These are phyloP conservation scores for Coccyzus lansbergi DNA, from an alignment of 2,797 vertebrate species.

Conservation along the genomic window DNA sequence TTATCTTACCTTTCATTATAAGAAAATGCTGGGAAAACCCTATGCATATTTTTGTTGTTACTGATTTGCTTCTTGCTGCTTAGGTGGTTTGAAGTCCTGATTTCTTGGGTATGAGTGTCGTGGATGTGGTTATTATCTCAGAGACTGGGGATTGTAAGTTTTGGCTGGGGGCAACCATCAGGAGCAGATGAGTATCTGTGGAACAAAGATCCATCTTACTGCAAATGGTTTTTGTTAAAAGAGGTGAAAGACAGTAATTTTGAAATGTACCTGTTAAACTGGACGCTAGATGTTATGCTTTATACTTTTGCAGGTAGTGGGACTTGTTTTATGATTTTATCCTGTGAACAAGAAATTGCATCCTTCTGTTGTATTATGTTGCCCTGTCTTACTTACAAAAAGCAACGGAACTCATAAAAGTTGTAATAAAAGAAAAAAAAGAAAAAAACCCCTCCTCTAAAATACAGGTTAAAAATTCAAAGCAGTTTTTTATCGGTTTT, in stretches of 20 bases:
- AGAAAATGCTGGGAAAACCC: background rate
- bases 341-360: background rate
- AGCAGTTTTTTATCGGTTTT: background rate
- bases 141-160: background rate
- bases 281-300: background rate
- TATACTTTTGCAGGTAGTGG: background rate
- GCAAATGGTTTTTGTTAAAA: background rate
- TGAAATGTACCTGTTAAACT: background rate
- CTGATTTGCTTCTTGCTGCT: slow-evolving; percentile 5
- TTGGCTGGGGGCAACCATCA: background rate
- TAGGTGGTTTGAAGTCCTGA: slow-evolving; percentile 18
- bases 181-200: background rate
- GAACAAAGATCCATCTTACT: background rate
- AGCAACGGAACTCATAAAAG: background rate
- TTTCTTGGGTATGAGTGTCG: background rate
- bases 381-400: background rate
- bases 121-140: background rate
- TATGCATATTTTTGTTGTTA: background rate
- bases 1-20: background rate
- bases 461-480: background rate
- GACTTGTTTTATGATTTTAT: background rate
- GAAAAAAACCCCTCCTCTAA: background rate
- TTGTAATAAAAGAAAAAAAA: background rate
- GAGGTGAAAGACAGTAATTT: background rate
- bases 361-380: background rate